These are phyloP conservation scores for Jacana jacana DNA, from an alignment of 2,113 vertebrate species.

Conservation along the genomic window DNA sequence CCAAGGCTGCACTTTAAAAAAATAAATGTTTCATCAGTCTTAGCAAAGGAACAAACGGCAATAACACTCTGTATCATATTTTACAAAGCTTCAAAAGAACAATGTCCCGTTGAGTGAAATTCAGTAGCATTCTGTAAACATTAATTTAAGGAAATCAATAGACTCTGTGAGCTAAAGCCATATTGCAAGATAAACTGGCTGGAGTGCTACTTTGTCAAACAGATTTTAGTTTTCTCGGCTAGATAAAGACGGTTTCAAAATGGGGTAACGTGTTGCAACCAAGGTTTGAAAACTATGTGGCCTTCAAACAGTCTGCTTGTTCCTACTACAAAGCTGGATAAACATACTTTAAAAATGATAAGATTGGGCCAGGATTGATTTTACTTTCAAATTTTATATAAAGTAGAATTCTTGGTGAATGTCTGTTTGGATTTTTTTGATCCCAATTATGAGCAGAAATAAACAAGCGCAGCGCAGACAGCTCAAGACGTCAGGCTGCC, in stretches of 20 bases:
- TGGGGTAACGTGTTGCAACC: conserved; percentile 84
- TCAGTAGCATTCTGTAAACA: conserved; percentile 85
- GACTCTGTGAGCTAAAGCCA: conserved; percentile 83
- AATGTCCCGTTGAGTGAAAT: conserved; percentile 83
- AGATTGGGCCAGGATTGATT: conserved; percentile 71
- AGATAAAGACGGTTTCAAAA: conserved; percentile 91
- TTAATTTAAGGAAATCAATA: conserved; percentile 90
- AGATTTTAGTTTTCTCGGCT: conserved; percentile 86
- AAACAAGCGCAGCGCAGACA: neutral
- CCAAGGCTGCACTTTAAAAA: conserved; percentile 73
- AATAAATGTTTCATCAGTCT: conserved; percentile 74
- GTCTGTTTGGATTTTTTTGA: neutral
- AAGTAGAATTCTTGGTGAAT: conserved; percentile 54
- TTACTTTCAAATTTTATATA: conserved; percentile 71
- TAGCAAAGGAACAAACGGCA: conserved; percentile 76
- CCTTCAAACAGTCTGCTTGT: conserved; percentile 82
- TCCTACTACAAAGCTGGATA: conserved; percentile 82
- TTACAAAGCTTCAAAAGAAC: conserved; percentile 83
- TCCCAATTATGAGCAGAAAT: conserved; percentile 5
- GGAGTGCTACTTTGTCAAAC: conserved; percentile 86
- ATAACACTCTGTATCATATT: conserved; percentile 74
- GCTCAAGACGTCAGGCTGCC: neutral
- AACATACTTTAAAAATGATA: conserved; percentile 86
- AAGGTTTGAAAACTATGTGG: conserved; percentile 87
- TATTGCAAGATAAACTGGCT: conserved; percentile 89